These are phyloP conservation scores for Rhopalosiphum padi DNA, from an alignment of 1,140 invertebrate species.

Conservation along the genomic window DNA sequence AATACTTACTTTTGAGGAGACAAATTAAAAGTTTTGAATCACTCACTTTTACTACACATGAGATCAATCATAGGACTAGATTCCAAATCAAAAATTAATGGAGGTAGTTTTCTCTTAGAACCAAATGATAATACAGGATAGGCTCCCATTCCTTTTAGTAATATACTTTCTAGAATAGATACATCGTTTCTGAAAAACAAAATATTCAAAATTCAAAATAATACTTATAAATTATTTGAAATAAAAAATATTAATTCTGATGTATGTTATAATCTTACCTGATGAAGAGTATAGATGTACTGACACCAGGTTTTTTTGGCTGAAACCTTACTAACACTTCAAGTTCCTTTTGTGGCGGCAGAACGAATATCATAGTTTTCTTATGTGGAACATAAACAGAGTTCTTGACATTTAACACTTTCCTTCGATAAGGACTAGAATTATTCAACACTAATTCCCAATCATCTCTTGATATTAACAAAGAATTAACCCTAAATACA, in stretches of 20 bases:
- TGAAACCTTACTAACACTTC: constrained; percentile 52
- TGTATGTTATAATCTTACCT: constrained; percentile 14
- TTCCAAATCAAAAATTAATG: constrained; percentile 51
- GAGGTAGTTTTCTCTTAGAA: constrained; percentile 40
- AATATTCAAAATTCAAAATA: background rate
- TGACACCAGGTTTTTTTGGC: constrained; percentile 50
- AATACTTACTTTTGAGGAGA: background rate
- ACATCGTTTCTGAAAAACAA: constrained; percentile 48
- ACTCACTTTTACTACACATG: constrained; percentile 50
- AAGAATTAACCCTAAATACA: constrained; percentile 45
- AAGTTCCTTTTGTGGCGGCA: constrained; percentile 40
- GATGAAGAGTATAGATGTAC: constrained; percentile 49
- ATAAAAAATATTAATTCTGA: background rate
- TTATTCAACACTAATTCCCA: constrained; percentile 53
- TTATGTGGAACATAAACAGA: constrained; percentile 53
- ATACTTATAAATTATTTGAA: background rate
- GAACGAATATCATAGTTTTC: constrained; percentile 49
- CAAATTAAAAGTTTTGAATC: background rate
- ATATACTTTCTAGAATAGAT: constrained; percentile 54
- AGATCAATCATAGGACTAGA: constrained; percentile 53
- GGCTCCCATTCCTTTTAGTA: constrained; percentile 49
- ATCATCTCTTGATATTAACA: constrained; percentile 45
- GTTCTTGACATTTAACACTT: constrained; percentile 50
- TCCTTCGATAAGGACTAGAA: constrained; percentile 36
- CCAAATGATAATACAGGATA: constrained; percentile 57